A percentile compares a stretch with the other conserved stretches of the same genome.
phyloP scores from a whole-genome alignment of 1,140 invertebrate species.

The Orius laevigatus region DNA sequence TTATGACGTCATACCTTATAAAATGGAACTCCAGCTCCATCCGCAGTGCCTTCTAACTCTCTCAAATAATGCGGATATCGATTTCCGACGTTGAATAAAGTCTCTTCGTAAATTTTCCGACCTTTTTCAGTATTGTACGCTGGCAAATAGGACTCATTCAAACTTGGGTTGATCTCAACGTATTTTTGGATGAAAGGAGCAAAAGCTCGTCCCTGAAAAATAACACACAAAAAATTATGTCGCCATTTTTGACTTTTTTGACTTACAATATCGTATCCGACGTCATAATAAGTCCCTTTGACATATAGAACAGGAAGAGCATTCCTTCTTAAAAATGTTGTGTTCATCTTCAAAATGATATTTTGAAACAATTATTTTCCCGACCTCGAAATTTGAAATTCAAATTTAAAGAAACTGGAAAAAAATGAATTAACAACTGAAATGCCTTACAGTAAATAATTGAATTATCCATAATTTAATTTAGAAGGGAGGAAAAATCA shows the following conservation, averaged over 20 bases:
- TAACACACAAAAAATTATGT: constrained; percentile 14
- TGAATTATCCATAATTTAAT: too few species aligned
- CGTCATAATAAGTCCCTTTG: constrained; percentile 63
- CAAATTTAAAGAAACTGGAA: too few species aligned
- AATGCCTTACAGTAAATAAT: too few species aligned
- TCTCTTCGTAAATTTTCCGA: constrained; percentile 51
- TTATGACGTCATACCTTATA: constrained; percentile 40
- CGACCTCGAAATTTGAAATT: too few species aligned
- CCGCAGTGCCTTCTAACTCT: constrained; percentile 68
- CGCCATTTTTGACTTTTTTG: constrained; percentile 1
- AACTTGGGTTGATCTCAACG: constrained; percentile 37
- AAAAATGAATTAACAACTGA: too few species aligned
- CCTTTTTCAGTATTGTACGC: constrained; percentile 52
- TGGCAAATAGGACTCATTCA: constrained; percentile 50
- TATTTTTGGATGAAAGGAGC: constrained; percentile 52
- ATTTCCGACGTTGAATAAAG: constrained; percentile 41
- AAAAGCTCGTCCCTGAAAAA: constrained; percentile 57
- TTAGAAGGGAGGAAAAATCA: too few species aligned
- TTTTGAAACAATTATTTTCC: too few species aligned
- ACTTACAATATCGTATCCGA: constrained; percentile 70
- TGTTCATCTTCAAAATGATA: background rate
- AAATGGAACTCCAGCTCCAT: constrained; percentile 66
- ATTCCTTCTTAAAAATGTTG: constrained; percentile 14
- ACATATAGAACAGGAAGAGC: constrained; percentile 56
- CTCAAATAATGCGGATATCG: constrained; percentile 66